A percentile compares a stretch with the other conserved stretches of the same genome.
Conservation (phyloP, 2,888 invertebrate species). For the Papilio gigon region DNA sequence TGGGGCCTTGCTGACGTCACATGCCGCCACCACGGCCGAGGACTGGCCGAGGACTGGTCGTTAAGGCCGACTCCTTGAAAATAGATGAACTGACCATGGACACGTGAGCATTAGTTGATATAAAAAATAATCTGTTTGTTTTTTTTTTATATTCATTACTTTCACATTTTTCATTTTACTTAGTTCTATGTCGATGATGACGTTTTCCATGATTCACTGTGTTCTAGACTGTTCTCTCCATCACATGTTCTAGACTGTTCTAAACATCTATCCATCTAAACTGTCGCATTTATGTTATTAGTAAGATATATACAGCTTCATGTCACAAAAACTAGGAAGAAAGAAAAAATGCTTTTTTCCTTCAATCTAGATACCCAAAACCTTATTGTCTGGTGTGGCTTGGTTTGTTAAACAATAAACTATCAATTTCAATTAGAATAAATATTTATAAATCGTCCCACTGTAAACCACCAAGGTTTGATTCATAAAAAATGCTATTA, state of each 20-base stretch:
- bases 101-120: background rate
- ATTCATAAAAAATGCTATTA: background rate
- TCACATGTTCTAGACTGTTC: no score
- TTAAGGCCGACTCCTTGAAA: constrained; percentile 31
- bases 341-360: no score
- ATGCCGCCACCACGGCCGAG: constrained; percentile 15
- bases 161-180: background rate
- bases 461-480: background rate
- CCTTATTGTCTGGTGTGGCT: no score
- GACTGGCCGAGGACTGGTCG: constrained; percentile 11
- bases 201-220: no score
- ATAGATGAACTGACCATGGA: constrained; percentile 25
- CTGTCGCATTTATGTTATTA: no score
- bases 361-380: no score
- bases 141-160: background rate
- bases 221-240: no score
- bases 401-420: no score
- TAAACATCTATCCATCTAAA: no score
- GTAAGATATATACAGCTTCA: no score
- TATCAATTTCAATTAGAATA: background rate
- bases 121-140: background rate
- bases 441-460: background rate
- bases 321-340: no score
- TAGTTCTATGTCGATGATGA: no score
- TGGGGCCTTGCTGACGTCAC: constrained; percentile 15